These are phyloP conservation scores for Phoxinus phoxinus DNA, from an alignment of 2,113 vertebrate species.

Conservation along the genomic window DNA sequence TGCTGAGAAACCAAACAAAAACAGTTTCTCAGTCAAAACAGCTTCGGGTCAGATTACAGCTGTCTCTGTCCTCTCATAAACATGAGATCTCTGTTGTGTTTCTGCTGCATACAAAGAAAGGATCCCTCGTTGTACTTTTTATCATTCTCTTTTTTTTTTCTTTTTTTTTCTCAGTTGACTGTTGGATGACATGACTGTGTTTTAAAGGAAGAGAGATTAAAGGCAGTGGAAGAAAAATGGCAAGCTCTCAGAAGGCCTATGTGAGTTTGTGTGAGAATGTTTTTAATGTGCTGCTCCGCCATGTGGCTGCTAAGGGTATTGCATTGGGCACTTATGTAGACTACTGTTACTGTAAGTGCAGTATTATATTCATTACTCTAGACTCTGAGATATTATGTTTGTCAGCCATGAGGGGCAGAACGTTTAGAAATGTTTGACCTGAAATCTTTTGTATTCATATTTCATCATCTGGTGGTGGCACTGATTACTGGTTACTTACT, in stretches of 20 bases:
- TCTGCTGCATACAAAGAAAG: background rate
- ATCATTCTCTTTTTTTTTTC: background rate
- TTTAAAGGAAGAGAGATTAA: background rate
- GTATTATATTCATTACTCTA: background rate
- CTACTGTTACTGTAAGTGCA: background rate
- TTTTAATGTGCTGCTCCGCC: conserved; percentile 26
- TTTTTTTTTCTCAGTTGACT: background rate
- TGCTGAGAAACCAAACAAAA: conserved; percentile 34
- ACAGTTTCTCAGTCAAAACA: conserved; percentile 16
- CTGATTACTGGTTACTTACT: too few species aligned
- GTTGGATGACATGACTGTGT: background rate
- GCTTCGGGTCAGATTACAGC: background rate
- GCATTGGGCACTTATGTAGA: background rate
- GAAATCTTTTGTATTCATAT: background rate
- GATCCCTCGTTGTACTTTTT: background rate
- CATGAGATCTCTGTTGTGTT: background rate
- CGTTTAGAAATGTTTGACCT: background rate
- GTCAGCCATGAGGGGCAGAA: background rate
- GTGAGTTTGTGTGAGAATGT: background rate
- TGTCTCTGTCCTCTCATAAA: conserved; percentile 29
- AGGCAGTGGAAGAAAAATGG: background rate
- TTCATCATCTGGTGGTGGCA: background rate
- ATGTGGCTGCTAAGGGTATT: conserved; percentile 32
- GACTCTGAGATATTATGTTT: background rate
- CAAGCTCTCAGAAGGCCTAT: background rate